phyloP scores from a whole-genome alignment of 2,797 vertebrate species.

The Sebastes nivosus region DNA sequence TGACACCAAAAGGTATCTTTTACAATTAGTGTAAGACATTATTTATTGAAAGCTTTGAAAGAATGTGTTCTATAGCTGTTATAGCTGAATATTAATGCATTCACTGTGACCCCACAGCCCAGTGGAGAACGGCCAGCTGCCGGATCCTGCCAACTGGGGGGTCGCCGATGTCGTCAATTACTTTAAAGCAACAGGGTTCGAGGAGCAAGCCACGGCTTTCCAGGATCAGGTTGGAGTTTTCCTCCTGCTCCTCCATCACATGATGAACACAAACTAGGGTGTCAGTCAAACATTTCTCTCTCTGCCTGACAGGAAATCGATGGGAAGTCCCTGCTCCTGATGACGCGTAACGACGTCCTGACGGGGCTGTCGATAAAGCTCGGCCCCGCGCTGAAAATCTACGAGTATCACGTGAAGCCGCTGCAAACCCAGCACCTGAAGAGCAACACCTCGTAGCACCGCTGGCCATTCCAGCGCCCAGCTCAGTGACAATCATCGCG shows the following conservation, averaged over 20 bases:
- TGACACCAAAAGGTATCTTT: conserved; percentile 92
- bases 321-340: conserved; percentile 96
- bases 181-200: conserved; percentile 96
- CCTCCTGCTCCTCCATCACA: neutral
- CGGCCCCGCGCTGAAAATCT: conserved; percentile 98
- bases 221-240: conserved; percentile 91
- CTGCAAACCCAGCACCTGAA: conserved; percentile 97
- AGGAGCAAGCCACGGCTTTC: conserved; percentile 95
- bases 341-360: conserved; percentile 98
- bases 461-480: neutral
- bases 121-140: conserved; percentile 92
- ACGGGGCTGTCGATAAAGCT: conserved; percentile 98
- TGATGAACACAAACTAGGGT: neutral
- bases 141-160: conserved; percentile 95
- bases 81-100: neutral
- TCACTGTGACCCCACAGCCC: conserved; percentile 77
- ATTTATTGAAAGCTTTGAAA: too few species aligned
- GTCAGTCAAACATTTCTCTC: conserved; percentile 15
- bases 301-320: conserved; percentile 92
- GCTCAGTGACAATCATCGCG: conserved; percentile 75
- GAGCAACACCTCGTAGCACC: conserved; percentile 88
- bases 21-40: neutral
- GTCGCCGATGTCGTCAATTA: conserved; percentile 97
- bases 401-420: conserved; percentile 98
- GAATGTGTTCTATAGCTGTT: neutral